Evolutionary conservation across 2,888 invertebrate species (phyloP), one percentile per base, ranked within the genome.

Genomic region (Sympetrum striolatum): DNA sequence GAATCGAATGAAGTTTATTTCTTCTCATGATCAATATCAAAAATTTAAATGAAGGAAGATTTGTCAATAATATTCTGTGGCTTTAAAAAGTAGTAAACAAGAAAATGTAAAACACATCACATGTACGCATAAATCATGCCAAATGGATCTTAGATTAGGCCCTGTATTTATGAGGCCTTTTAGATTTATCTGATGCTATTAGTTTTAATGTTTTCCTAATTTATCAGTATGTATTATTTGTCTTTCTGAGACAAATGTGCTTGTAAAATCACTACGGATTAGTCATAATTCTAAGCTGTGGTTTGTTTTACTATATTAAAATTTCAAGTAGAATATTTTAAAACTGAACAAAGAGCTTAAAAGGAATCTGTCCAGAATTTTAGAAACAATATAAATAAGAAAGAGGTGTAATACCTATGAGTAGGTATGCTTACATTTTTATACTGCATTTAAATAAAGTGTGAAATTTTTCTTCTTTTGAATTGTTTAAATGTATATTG

Each of bases 401-500:
- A 31, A 73, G 8, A 31, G 8, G 15, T 10, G 12, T 4, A 73
- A 31, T 31, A 73, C 25, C 12, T 25, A 22, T 73, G 31, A 31
- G 5, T 31, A 31, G 31, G 12, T 31, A 25, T 73, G 31, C 14
- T 8, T 25, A 12, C 58, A 37, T 58, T 60, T 86, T 60, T 37
- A 60, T 60, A 64, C 14, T 39, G 86, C 37, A 86, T 86, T 86
- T 60, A 86, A 86, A 35, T 35, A 58, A 58, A 14, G 60, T 37
- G 14, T 58, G 58, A 86, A 22, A 37, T 86, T n/a, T 86, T 25
- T 12, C 12, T n/a, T 39, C 37, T 64, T 86, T 60, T 86, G 86
- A 86, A 64, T 86, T 37, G 48, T 86, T 64, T 86, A 64, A 73
- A 60, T 60, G 86, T 86, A 64, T 64, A 86, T 37, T 86, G 58